These are phyloP conservation scores for Ctenopoma multispine DNA, from an alignment of 2,797 vertebrate species.

Conservation along the genomic window DNA sequence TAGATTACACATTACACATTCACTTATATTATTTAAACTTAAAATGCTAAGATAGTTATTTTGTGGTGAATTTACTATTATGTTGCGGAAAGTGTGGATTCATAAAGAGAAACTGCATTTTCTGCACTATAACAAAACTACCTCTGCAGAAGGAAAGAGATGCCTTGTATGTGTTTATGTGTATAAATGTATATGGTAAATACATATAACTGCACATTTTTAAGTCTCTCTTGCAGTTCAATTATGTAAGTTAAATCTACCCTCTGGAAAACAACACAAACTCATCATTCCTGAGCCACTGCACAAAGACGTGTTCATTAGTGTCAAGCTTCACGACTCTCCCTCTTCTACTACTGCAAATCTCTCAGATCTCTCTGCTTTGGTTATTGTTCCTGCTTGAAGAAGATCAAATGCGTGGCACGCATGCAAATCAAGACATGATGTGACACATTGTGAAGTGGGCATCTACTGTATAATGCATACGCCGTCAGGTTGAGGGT, in stretches of 20 bases:
- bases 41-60: too few species aligned
- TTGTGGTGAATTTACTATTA: too few species aligned
- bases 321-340: constrained; percentile 26
- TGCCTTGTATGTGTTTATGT: constrained; percentile 3
- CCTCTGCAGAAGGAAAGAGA: neutral
- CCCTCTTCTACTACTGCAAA: constrained; percentile 19
- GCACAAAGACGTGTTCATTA: constrained; percentile 54
- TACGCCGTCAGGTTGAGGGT: constrained; percentile 18
- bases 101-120: too few species aligned
- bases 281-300: constrained; percentile 15
- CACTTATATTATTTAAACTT: too few species aligned
- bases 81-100: too few species aligned
- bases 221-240: constrained; percentile 8
- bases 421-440: constrained; percentile 55
- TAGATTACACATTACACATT: too few species aligned
- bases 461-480: constrained; percentile 68
- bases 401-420: constrained; percentile 65
- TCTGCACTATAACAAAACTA: too few species aligned
- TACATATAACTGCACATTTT: neutral
- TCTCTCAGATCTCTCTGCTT: constrained; percentile 64
- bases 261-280: constrained; percentile 32
- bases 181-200: neutral
- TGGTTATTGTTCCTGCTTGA: constrained; percentile 55
- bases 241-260: constrained; percentile 7
- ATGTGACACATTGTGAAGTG: constrained; percentile 59